phyloP scores from a whole-genome alignment of 2,888 invertebrate species.

The Melipona bicolor region DNA sequence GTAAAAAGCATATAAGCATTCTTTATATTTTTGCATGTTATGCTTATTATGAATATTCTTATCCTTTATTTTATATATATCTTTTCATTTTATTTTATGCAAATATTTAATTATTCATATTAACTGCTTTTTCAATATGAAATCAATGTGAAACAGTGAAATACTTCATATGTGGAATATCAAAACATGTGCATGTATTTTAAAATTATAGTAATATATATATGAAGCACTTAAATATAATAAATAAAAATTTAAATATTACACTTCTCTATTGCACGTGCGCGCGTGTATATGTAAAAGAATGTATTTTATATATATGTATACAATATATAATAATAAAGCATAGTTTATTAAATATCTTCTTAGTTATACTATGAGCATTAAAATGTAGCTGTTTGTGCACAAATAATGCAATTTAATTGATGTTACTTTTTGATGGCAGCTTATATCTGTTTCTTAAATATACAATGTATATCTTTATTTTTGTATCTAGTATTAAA shows the following conservation, averaged over 20 bases:
- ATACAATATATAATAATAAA: background rate
- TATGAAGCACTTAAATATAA: background rate
- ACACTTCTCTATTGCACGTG: background rate
- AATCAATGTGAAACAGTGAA: background rate
- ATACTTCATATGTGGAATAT: slow-evolving; percentile 16
- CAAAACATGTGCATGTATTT: slow-evolving; percentile 43
- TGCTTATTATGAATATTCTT: slow-evolving; percentile 68
- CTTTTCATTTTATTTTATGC: slow-evolving; percentile 32
- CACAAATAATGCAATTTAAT: slow-evolving; percentile 13
- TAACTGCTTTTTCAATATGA: slow-evolving; percentile 16
- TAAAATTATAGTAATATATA: slow-evolving; percentile 17
- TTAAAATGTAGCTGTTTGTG: slow-evolving; percentile 20
- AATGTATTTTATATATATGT: slow-evolving; percentile 11
- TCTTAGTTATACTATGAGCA: background rate
- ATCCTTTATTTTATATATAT: slow-evolving; percentile 49
- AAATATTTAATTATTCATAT: slow-evolving; percentile 17
- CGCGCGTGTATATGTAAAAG: background rate
- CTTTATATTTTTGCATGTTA: slow-evolving; percentile 68
- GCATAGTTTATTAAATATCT: background rate
- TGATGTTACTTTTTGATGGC: slow-evolving; percentile 22
- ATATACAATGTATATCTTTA: slow-evolving; percentile 6
- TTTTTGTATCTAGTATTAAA: slow-evolving; percentile 20
- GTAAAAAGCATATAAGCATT: slow-evolving; percentile 79
- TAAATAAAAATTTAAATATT: background rate
- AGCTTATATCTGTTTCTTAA: slow-evolving; percentile 20